These are phyloP conservation scores for Ciconia maguari DNA, from an alignment of 2,113 vertebrate genomes.

Conservation along the genomic window DNA sequence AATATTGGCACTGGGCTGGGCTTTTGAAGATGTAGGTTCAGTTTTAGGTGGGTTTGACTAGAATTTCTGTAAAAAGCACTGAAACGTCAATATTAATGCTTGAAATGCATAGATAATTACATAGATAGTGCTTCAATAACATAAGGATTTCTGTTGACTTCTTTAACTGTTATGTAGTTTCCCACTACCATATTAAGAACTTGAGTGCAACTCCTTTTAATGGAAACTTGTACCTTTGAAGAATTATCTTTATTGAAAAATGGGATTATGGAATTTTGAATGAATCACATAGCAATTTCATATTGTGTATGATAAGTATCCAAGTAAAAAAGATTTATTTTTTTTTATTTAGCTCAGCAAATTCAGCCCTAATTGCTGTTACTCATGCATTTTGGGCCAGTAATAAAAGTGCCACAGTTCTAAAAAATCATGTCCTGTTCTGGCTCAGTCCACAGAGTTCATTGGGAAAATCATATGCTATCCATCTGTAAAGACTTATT, in stretches of 20 bases:
- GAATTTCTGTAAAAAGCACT: background rate
- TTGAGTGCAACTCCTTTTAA: background rate
- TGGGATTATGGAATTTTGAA: background rate
- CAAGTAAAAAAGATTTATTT: background rate
- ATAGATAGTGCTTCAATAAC: background rate
- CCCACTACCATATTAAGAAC: background rate
- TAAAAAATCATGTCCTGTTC: background rate
- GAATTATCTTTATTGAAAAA: background rate
- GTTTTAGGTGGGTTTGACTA: background rate
- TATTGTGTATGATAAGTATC: background rate
- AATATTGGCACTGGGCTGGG: background rate
- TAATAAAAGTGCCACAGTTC: background rate
- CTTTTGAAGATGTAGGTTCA: background rate
- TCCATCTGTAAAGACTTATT: background rate
- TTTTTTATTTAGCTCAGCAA: background rate
- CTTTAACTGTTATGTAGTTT: background rate
- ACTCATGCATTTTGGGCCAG: background rate
- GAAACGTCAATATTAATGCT: background rate
- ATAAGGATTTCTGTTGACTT: background rate
- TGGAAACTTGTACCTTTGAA: background rate
- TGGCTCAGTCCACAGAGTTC: background rate
- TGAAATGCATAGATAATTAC: background rate
- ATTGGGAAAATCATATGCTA: accelerated
- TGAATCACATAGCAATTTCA: background rate
- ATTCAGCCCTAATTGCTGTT: background rate